Evolutionary conservation across 1,140 invertebrate genomes (phyloP).

Genomic region (Venturia canescens): DNA sequence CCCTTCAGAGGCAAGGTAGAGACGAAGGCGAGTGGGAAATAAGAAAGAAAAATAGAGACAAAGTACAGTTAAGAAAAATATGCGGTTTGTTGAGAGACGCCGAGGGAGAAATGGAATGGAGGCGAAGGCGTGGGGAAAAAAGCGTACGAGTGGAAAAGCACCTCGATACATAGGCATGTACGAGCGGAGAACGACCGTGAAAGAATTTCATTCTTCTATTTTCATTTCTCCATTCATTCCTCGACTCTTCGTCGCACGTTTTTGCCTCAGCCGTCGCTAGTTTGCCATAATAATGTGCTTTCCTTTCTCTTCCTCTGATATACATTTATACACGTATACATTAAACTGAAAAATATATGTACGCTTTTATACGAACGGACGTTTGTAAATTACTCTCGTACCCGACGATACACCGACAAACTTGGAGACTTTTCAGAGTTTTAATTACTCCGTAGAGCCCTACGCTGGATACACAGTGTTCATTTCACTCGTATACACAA

Average conservation of each 20-base stretch:
- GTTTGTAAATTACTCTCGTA: conserved; percentile 67
- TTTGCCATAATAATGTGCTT: conserved; percentile 13
- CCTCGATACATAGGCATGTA: background rate
- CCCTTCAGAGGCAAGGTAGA: background rate
- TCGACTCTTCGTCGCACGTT: background rate
- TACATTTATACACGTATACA: background rate
- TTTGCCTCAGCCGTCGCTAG: background rate
- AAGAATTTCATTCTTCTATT: conserved; percentile 33
- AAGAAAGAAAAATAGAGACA: conserved; percentile 32
- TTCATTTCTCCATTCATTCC: conserved; percentile 22
- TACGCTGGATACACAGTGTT: conserved; percentile 8
- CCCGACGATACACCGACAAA: conserved; percentile 60
- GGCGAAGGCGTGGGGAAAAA: conserved; percentile 50
- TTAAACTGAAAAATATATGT: no score
- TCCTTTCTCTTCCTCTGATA: background rate
- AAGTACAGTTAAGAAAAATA: background rate
- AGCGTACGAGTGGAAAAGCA: conserved; percentile 38
- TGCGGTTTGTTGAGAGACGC: background rate
- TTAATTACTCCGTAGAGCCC: conserved; percentile 64
- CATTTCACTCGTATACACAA: background rate
- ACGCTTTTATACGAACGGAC: background rate
- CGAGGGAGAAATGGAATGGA: conserved; percentile 39
- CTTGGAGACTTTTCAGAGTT: conserved; percentile 60
- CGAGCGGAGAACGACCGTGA: conserved; percentile 22
- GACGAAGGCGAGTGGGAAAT: background rate